Conservation (phyloP, 1,140 invertebrate species). For the Brachionus rubens region DNA sequence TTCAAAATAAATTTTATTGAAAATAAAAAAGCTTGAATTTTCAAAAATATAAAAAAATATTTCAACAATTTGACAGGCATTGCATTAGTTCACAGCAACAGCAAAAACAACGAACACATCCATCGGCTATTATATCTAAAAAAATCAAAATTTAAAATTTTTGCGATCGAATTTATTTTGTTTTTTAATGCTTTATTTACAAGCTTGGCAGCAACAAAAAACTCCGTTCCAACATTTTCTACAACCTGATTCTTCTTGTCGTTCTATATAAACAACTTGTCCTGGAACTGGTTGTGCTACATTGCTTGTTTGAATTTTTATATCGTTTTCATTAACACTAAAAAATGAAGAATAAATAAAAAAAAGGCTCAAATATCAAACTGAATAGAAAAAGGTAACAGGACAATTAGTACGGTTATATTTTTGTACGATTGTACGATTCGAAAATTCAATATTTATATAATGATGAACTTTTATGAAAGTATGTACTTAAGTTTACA, state of each 20-base stretch:
- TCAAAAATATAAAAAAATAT: not conserved
- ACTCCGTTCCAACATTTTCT: constrained; percentile 12
- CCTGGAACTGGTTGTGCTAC: not conserved
- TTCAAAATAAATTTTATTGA: too few species aligned
- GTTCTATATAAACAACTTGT: not conserved
- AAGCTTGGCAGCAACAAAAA: constrained; percentile 26
- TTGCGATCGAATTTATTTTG: too few species aligned
- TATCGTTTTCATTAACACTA: not conserved
- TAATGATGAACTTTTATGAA: too few species aligned
- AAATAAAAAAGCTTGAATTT: too few species aligned
- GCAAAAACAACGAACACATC: constrained; percentile 1
- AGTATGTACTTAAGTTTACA: too few species aligned
- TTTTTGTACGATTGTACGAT: too few species aligned
- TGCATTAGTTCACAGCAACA: constrained; percentile 1
- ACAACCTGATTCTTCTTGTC: not conserved
- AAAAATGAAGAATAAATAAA: too few species aligned
- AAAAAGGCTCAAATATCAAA: too few species aligned
- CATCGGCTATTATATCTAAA: constrained; percentile 8
- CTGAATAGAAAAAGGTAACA: too few species aligned
- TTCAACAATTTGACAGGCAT: not conserved
- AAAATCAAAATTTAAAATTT: not conserved
- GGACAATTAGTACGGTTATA: too few species aligned
- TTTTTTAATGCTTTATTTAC: too few species aligned
- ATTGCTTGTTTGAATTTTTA: constrained; percentile 25
- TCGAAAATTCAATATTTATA: too few species aligned